Base-by-base conservation (phyloP, 1,140 invertebrate genomes). In the Hyphantria cunea region DNA sequence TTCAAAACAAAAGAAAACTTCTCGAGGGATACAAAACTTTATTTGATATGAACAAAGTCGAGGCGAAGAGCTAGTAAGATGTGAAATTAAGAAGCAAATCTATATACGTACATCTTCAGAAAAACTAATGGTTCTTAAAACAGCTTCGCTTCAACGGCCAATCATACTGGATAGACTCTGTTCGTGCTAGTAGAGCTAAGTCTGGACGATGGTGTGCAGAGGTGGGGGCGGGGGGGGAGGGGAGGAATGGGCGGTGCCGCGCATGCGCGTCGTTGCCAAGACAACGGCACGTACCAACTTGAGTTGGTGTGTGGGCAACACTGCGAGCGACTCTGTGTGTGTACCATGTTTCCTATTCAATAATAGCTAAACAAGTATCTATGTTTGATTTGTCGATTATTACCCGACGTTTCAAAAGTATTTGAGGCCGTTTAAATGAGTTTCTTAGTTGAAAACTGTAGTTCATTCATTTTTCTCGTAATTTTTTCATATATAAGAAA, bases 241-340 rank as follows among this genome's bases (percentile, higher is more conserved):
- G 72, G 69, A 71, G 59, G 51, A 71, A 77, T 82, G 70, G 86
- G 84, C 82, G 84, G 80, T 64, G 76, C 83, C 87, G 84, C 87
- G 87, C 87, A 82, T 86, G 87, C 87, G 87, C 76, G 55, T 61
- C 78, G 87, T 90, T 90, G 82, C 80, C 84, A 82, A 79, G 87
- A 78, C 84, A 78, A 90, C 87, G 83, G 85, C 87, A 90, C 87
- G 87, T 90, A 88, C 41, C 7, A 39, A 9, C 2, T 7, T 39
- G 37, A 25, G 17, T n/a, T 39, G n/a, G 37, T 39, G 37, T 39
- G 37, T 39, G 37, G 8, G 37, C n/a, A 9, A 3, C 2, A 39
- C 37, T 86, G 86, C 33, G 82, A 75, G 61, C 15, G 50, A 25
- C 45, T 9, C 32, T 6, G 6, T 31, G 17, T 50, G 47, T 34